Conservation (phyloP, 2,113 vertebrate genomes). For the Myrmophylax atrothorax region DNA sequence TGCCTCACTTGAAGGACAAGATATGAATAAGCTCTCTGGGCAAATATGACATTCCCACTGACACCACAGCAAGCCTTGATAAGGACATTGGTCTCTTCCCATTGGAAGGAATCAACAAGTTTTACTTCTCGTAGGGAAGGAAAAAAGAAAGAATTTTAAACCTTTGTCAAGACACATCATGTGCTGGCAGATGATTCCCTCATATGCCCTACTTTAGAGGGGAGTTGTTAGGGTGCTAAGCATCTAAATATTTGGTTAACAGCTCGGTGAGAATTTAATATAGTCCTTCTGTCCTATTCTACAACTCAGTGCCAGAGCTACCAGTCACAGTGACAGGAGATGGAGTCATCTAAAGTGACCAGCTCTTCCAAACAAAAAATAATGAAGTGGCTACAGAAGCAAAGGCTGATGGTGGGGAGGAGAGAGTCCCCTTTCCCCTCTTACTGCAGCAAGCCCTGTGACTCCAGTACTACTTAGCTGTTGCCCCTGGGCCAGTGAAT, state of each 20-base stretch:
- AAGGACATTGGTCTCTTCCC: not conserved
- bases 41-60: not conserved
- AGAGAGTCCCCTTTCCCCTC: not conserved
- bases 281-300: not conserved
- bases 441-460: not conserved
- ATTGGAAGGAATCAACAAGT: not conserved
- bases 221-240: not conserved
- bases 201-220: not conserved
- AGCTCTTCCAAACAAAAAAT: not conserved
- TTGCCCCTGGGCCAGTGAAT: slow-evolving; percentile 6
- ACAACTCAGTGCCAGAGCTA: not conserved
- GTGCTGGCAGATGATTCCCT: not conserved
- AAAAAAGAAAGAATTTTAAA: fast-evolving
- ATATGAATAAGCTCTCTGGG: not conserved
- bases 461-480: not conserved
- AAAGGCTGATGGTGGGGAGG: not conserved
- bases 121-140: not conserved
- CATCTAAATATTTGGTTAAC: not conserved
- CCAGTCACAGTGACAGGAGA: not conserved
- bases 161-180: not conserved
- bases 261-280: not conserved
- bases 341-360: not conserved
- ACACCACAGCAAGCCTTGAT: not conserved
- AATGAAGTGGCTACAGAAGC: fast-evolving
- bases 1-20: not conserved